A percentile compares a stretch with the other conserved stretches of the same genome.
phyloP scores from a whole-genome alignment of 1,140 invertebrate species.

The Nebria ingens region DNA sequence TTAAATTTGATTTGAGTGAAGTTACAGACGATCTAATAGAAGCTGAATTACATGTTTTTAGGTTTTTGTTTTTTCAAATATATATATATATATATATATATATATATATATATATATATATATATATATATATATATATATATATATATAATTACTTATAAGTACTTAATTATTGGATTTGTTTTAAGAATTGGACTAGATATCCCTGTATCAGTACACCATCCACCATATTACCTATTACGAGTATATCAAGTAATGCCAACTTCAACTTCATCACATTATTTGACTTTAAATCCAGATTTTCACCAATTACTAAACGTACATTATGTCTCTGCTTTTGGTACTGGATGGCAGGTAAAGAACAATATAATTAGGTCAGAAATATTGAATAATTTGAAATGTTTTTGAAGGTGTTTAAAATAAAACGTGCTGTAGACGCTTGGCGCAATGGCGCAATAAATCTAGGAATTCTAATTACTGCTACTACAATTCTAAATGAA shows the following conservation, averaged over 20 bases:
- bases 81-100: background rate
- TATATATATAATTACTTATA: background rate
- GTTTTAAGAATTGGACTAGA: background rate
- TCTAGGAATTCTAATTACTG: background rate
- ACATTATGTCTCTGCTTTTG: background rate
- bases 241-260: slow-evolving; percentile 1
- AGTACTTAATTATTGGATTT: too few species aligned
- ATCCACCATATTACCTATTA: background rate
- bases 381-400: background rate
- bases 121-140: background rate
- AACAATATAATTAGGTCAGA: background rate
- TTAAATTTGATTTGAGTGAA: background rate
- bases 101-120: background rate
- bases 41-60: slow-evolving; percentile 7
- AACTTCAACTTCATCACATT: background rate
- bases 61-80: too few species aligned
- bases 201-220: background rate
- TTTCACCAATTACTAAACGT: background rate
- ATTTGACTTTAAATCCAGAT: background rate
- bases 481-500: background rate
- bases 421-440: background rate
- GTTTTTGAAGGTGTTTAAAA: background rate
- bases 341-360: background rate
- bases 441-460: background rate
- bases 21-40: background rate